These are phyloP conservation scores for Centropus unirufus DNA, from an alignment of 2,113 vertebrate genomes.

Conservation along the genomic window DNA sequence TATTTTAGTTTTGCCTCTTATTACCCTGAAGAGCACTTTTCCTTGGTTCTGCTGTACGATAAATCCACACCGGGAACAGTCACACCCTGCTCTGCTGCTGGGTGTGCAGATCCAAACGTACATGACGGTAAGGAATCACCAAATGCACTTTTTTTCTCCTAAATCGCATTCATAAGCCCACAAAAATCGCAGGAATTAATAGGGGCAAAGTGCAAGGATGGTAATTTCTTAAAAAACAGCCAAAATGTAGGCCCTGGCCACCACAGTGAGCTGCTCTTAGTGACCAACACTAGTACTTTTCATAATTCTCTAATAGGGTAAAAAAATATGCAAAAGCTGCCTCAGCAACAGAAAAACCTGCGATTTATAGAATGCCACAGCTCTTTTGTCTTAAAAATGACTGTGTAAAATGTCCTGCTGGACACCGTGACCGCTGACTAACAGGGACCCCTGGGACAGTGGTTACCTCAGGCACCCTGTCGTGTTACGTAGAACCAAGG, in stretches of 20 bases:
- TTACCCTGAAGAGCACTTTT: neutral
- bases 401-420: neutral
- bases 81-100: neutral
- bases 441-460: neutral
- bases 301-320: neutral
- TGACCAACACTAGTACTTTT: neutral
- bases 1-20: neutral
- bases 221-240: neutral
- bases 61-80: neutral
- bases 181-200: neutral
- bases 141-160: neutral
- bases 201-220: neutral
- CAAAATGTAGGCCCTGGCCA: neutral
- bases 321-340: neutral
- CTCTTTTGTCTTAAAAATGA: neutral
- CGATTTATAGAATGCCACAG: neutral
- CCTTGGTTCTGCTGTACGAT: neutral
- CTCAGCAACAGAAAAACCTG: neutral
- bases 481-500: conserved; percentile 93
- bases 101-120: neutral
- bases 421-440: neutral
- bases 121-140: neutral
- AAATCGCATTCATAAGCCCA: neutral
- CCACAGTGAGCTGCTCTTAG: neutral
- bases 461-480: conserved; percentile 93